Evolutionary conservation across 2,888 invertebrate genomes (phyloP), one percentile per base, ranked within the genome.

Genomic region (Scrobipalpa atriplicella): DNA sequence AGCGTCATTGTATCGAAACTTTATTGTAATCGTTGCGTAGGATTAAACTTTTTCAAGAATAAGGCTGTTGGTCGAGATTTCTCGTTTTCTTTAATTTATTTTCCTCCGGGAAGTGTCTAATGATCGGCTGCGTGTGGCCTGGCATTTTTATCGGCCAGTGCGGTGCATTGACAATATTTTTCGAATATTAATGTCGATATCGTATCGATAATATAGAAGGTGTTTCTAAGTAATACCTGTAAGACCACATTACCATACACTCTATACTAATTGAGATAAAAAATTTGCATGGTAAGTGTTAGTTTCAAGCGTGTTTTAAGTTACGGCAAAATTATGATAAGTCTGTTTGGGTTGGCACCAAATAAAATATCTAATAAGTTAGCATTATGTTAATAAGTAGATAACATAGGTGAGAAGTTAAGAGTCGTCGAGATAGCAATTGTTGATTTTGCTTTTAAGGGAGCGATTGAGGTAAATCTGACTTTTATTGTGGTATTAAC

Each of bases 51-150:
- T 72, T 73, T 75, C 72, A 76, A 80, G 81, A 82, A 86, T 86
- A 82, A 83, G 86, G 85, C 82, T 81, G 82, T 81, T 77, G 83
- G 81, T 82, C 83, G 83, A 87, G 89, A 87, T 88, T 88, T 88
- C 90, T 91, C 88, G 90, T 92, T 89, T 89, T 84, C 82, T 89
- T 90, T 89, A 89, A 91, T 92, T 92, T 92, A 92, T 92, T 90
- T 91, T 90, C 83, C 85, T 84, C 78, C 75, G 84, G 84, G 86
- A 90, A 90, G 92, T 91, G 92, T 92, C 91, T 91, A 92, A 92
- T 91, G 91, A 90, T 89, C 83, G 86, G 84, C 84, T 89, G 92
- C 85, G 92, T 90, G 92, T 91, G 92, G 92, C 85, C 92, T 80
- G 87, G 85, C 89, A 88, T 89, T 90, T 90, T 92, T 92, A 92